Evolutionary conservation across 23 tunicate species (phyloP), one percentile per base, ranked within the genome.

Genomic region (Trididemnum nubilum): DNA sequence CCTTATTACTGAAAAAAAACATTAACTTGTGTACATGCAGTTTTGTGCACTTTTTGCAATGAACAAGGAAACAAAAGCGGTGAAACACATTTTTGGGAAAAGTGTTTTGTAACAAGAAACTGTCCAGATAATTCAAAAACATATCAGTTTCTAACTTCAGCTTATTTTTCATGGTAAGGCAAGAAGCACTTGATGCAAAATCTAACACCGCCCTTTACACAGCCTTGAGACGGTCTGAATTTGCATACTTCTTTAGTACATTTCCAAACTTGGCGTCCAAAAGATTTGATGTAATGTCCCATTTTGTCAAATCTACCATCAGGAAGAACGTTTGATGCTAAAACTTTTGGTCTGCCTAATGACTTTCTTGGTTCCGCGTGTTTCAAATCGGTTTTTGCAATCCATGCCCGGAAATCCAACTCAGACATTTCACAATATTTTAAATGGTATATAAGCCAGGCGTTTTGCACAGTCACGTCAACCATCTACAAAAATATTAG

Each of bases 371-470:
- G 12, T 44, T 44, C 54, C 15, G 54, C 54, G 9, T 44, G 54
- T 15, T 44, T 44, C 15, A 44, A 44, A 44, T 44, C 9, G 9
- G 54, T 44, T 44, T 15, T 44, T 15, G 54, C 54, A 44, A 44
- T 44, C 54, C 12, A 15, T 44, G 15, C 54, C 15, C 54, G 54
- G 15, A 44, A 44, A 9, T 44, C 54, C 54, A 44, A 44, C 15
- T 44, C 12, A 44, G 54, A 44, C 54, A 44, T 44, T 7, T 44
- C 54, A 44, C 54, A 7, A 15, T 15, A 15, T 44, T 44, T 15
- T 44, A 15, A 44, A 15, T 15, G 54, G 67, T 61, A 26, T 4
- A 61, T n/a, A 22, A 69, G 74, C 74, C 74, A 69, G 39, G 38
- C 36, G n/a, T 69, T 69, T 33, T 29, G 38, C 37, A 27, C 37